Base-by-base conservation (phyloP, 2,888 invertebrate species). In the Pollenia amentaria region DNA sequence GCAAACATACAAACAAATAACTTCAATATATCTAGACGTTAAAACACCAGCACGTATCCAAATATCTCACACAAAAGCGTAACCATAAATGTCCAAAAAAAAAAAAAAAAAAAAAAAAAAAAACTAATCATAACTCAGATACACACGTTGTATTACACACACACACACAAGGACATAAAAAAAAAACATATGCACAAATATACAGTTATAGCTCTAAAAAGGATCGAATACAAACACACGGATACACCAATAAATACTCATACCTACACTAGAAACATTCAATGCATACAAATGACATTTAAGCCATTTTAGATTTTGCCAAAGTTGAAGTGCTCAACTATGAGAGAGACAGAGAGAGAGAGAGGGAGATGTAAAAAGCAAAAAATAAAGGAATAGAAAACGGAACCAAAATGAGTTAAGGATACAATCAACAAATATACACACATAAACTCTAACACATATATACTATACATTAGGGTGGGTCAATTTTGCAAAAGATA, bases 251-350 rank as follows among this genome's bases (percentile, higher is more conserved):
- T 73, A 78, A 60, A 73, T 21, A 72, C 53, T 12, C 69, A 69
- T 79, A 72, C 65, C 72, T 57, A 21, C 60, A 88, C 89, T 90
- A 89, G 90, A 89, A 90, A 89, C 92, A 92, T 90, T 89, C 91
- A 92, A 90, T 92, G 91, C 91, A 91, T 91, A 91, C 90, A 91
- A 91, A 92, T 91, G 90, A 89, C 90, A 90, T 90, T 91, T 90
- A 91, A 91, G 91, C 89, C 88, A 89, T 91, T 90, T 90, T 89
- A 89, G 88, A 88, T 89, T 86, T 87, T 72, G 73, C 70, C 88
- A 89, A 89, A 65, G 84, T 88, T 87, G 84, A 88, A 73, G 55
- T 48, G 42, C 48, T 65, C 55, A 64, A 64, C 73, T 73, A 38
- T 46, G 40, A 44, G n/a, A 46, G 40, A 46, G 11, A 38, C 9